These are phyloP conservation scores for Agonum fuliginosum DNA, from an alignment of 2,888 invertebrate genomes.

Conservation along the genomic window DNA sequence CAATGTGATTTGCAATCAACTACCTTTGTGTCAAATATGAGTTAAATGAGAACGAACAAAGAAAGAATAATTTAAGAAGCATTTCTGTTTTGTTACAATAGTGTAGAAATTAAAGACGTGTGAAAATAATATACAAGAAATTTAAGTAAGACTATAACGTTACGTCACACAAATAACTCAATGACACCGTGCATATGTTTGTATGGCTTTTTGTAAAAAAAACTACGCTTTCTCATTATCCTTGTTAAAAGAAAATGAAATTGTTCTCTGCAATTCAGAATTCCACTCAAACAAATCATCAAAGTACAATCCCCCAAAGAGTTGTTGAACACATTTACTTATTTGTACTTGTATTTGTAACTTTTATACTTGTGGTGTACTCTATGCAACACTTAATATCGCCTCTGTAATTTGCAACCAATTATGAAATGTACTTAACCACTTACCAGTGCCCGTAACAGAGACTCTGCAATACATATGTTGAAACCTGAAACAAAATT, in stretches of 20 bases:
- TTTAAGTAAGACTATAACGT: no score
- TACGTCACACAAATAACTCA: no score
- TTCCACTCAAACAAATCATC: not conserved
- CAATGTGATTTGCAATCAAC: no score
- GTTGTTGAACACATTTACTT: conserved; percentile 2
- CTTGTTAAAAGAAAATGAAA: not conserved
- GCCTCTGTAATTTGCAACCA: conserved; percentile 38
- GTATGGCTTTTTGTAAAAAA: no score
- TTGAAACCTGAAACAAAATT: conserved; percentile 4
- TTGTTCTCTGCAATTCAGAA: not conserved
- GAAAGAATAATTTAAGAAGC: no score
- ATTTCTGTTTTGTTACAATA: no score
- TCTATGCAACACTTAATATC: conserved; percentile 3
- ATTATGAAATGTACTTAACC: conserved; percentile 8
- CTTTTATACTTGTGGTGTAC: conserved; percentile 23
- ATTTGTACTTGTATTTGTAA: not conserved
- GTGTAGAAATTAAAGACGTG: no score
- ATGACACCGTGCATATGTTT: no score
- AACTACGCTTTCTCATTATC: not conserved
- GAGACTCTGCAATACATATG: not conserved
- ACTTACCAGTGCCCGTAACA: not conserved
- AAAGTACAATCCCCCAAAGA: not conserved
- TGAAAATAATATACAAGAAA: no score
- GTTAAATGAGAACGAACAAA: no score
- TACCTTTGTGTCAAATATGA: no score